phyloP scores from a whole-genome alignment of 2,113 vertebrate genomes.

The Redunca redunca region DNA sequence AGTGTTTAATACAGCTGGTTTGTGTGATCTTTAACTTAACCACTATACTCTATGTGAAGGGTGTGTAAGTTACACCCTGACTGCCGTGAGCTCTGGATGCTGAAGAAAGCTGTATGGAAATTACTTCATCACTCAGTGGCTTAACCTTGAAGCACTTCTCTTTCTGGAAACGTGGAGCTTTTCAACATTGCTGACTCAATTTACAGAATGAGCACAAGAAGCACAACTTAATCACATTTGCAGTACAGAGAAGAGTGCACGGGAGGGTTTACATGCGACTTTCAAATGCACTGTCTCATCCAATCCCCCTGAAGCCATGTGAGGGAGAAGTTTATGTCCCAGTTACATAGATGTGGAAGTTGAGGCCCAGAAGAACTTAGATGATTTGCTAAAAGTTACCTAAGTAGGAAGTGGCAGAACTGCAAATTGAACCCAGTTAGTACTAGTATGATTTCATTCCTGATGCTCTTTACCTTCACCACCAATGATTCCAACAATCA shows the following conservation, averaged over 20 bases:
- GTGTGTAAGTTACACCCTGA: not conserved
- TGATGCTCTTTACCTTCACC: not conserved
- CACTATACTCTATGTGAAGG: not conserved
- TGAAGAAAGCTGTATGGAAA: not conserved
- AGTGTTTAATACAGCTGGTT: not conserved
- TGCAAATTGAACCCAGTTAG: not conserved
- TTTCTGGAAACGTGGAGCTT: not conserved
- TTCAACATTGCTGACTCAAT: not conserved
- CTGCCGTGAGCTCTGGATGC: not conserved
- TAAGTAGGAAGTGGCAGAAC: not conserved
- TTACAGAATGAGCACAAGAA: not conserved
- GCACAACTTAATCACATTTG: not conserved
- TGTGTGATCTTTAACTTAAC: not conserved
- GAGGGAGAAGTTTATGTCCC: not conserved
- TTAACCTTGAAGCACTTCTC: conserved; percentile 7
- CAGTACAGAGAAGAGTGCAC: too few relatives aligned
- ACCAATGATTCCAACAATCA: not conserved
- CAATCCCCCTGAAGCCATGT: fast-evolving
- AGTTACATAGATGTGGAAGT: not conserved
- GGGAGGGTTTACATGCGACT: not conserved
- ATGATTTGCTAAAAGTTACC: not conserved
- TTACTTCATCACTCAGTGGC: not conserved
- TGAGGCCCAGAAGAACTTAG: not conserved
- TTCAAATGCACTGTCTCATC: not conserved
- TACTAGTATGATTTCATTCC: not conserved